Evolutionary conservation across 2,888 invertebrate species (phyloP).

Genomic region (Norana najaformis): DNA sequence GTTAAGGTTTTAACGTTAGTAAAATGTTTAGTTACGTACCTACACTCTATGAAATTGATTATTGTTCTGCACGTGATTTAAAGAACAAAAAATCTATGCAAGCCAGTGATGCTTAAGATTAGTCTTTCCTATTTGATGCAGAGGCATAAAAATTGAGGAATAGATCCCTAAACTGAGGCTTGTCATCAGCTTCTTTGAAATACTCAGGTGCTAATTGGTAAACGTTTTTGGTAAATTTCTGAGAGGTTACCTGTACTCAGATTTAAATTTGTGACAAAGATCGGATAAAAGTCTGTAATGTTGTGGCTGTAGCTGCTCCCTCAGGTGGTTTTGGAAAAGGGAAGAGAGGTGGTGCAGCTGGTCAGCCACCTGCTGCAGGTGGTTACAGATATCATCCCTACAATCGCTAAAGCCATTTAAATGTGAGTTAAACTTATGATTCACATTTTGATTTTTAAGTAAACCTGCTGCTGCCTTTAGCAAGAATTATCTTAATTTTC

Average conservation of each 20-base stretch:
- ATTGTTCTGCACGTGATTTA: neutral
- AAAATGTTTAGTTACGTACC: neutral
- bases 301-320: neutral
- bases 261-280: neutral
- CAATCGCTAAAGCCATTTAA: neutral
- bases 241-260: too few species aligned
- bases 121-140: neutral
- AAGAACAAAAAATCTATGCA: neutral
- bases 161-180: conserved; percentile 7
- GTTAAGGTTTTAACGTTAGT: too few species aligned
- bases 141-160: neutral
- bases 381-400: conserved; percentile 17
- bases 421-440: neutral
- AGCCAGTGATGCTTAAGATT: conserved; percentile 1
- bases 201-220: neutral
- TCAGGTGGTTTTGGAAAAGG: conserved; percentile 18
- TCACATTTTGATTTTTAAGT: neutral
- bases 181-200: neutral
- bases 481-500: conserved; percentile 2
- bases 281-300: neutral
- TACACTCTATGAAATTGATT: too few species aligned
- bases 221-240: neutral
- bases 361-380: neutral
- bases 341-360: conserved; percentile 4
- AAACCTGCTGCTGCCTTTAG: neutral